Evolutionary conservation across 2,113 vertebrate genomes (phyloP).

Genomic region (Grammomys dolichurus): DNA sequence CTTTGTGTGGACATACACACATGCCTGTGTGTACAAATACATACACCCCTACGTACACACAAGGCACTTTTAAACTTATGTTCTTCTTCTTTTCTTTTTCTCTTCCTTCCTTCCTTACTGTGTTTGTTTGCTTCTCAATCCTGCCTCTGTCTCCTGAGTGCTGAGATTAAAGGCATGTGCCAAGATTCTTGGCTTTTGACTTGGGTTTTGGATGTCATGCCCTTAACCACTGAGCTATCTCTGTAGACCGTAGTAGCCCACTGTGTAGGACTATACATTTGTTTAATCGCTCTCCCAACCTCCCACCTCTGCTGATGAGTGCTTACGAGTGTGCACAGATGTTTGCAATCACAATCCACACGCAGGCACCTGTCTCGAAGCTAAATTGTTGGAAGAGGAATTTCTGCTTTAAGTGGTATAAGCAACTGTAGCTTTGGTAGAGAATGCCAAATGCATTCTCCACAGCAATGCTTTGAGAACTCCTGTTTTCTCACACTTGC

Average conservation of each 20-base stretch:
- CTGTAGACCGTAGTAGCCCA: background rate
- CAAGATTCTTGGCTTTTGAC: background rate
- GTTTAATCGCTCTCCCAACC: background rate
- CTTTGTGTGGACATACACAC: background rate
- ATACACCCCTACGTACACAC: background rate
- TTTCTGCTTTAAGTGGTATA: background rate
- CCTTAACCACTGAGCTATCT: background rate
- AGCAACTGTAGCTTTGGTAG: background rate
- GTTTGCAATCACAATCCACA: background rate
- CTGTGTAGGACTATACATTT: background rate
- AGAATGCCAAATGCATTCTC: background rate
- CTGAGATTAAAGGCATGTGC: background rate
- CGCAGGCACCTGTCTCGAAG: background rate
- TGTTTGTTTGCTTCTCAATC: background rate
- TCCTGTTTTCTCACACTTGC: background rate
- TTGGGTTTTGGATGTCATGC: background rate
- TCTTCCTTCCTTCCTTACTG: too few relatives aligned
- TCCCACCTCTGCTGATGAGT: too few relatives aligned
- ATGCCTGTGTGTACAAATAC: background rate
- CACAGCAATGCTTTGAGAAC: too few relatives aligned
- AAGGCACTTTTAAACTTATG: background rate
- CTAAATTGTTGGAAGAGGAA: background rate
- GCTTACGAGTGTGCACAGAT: conserved; percentile 1
- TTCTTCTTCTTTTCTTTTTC: background rate
- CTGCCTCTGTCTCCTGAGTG: background rate